Percentiles rank a stretch among this genome's conserved stretches.
phyloP scores from a whole-genome alignment of 2,888 invertebrate species.

The Neria commutata region DNA sequence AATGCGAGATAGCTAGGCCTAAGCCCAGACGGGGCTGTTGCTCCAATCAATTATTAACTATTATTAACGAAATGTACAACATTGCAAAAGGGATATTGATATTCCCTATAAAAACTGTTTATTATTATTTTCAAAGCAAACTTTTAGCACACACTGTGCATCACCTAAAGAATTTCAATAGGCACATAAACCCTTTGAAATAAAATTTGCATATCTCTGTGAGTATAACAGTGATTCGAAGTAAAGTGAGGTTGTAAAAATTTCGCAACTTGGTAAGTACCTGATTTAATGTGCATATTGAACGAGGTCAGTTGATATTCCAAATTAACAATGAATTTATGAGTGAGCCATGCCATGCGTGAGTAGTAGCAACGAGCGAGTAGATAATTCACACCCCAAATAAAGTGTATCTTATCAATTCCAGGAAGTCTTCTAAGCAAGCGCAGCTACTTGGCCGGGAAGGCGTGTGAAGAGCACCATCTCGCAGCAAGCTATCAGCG shows the following conservation, averaged over 20 bases:
- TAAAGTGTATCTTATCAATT: background rate
- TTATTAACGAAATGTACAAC: no score
- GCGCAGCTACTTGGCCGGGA: background rate
- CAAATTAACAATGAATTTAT: slow-evolving; percentile 42
- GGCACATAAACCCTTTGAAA: no score
- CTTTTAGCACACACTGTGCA: no score
- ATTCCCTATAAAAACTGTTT: no score
- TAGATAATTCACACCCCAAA: slow-evolving; percentile 31
- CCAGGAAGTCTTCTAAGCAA: background rate
- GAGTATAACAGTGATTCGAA: no score
- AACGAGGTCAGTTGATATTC: slow-evolving; percentile 45
- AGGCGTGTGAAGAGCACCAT: background rate
- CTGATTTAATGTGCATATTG: slow-evolving; percentile 10
- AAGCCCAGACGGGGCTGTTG: no score
- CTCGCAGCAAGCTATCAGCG: background rate
- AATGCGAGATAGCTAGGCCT: no score
- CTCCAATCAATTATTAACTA: no score
- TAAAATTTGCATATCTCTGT: no score
- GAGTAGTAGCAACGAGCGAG: slow-evolving; percentile 7
- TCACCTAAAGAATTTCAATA: no score
- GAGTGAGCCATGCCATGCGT: slow-evolving; percentile 33
- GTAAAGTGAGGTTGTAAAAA: background rate
- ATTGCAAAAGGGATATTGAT: no score
- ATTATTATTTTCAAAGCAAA: no score
- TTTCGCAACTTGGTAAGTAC: background rate